These are phyloP conservation scores for Lucilia cuprina DNA, from an alignment of 1,140 invertebrate genomes.

Conservation along the genomic window DNA sequence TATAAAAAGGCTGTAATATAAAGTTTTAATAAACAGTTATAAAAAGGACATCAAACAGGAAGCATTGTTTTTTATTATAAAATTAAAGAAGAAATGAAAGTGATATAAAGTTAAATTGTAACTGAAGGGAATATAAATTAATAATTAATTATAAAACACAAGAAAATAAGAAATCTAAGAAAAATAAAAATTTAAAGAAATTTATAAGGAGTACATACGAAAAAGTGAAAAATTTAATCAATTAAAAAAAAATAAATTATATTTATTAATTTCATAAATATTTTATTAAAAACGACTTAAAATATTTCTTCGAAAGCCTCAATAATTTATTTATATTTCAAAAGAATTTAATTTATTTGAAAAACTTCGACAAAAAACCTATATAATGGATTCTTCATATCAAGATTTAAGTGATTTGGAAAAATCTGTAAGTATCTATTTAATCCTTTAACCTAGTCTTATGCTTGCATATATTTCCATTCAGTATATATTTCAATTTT, in stretches of 20 bases:
- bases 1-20: neutral
- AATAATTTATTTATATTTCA: too few species aligned
- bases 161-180: neutral
- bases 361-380: neutral
- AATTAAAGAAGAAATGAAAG: neutral
- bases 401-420: slow-evolving; percentile 57
- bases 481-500: too few species aligned
- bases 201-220: neutral
- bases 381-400: slow-evolving; percentile 44
- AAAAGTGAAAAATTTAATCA: neutral
- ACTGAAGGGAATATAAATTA: neutral
- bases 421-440: slow-evolving; percentile 55
- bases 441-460: neutral
- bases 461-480: too few species aligned
- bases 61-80: neutral
- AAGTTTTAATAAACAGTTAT: neutral
- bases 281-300: too few species aligned
- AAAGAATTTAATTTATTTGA: neutral
- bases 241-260: neutral
- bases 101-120: neutral
- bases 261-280: too few species aligned
- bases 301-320: too few species aligned
- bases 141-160: neutral
- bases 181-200: slow-evolving; percentile 32
- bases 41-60: slow-evolving; percentile 4